Evolutionary conservation across 2,797 vertebrate species (phyloP).

Genomic region (Chaetophractus vellerosus): DNA sequence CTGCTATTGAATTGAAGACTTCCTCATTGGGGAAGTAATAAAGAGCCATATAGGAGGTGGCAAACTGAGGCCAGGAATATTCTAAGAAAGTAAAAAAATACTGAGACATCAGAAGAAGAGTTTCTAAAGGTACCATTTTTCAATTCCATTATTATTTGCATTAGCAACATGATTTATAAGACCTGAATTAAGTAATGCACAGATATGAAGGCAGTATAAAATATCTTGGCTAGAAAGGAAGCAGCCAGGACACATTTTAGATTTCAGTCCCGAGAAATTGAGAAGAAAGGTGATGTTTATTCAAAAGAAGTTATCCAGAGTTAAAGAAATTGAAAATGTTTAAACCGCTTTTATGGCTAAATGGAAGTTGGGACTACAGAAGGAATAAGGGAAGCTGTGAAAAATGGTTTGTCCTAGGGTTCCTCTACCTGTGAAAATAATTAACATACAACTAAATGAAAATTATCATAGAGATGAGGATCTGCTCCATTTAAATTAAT

Average conservation of each 20-base stretch:
- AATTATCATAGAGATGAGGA: slow-evolving; percentile 56
- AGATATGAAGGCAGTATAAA: background rate
- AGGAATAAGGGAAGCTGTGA: slow-evolving; percentile 41
- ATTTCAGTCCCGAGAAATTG: slow-evolving; percentile 16
- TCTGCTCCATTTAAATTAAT: slow-evolving; percentile 68
- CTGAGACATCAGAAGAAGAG: background rate
- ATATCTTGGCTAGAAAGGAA: background rate
- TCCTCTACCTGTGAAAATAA: slow-evolving; percentile 80
- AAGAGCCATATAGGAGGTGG: background rate
- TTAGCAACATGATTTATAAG: slow-evolving; percentile 8
- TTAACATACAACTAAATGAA: slow-evolving; percentile 75
- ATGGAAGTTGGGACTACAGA: background rate
- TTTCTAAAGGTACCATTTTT: background rate
- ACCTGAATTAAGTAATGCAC: background rate
- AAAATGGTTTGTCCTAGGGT: slow-evolving; percentile 35
- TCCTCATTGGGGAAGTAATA: background rate
- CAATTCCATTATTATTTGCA: background rate
- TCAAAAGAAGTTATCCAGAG: background rate
- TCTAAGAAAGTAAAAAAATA: background rate
- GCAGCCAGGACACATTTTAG: background rate
- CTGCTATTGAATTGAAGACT: background rate
- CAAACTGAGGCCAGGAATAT: background rate
- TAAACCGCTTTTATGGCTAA: slow-evolving; percentile 5
- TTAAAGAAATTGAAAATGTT: slow-evolving; percentile 31
- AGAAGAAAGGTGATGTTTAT: background rate